Percentiles rank a stretch among this genome's conserved stretches.
phyloP scores from a whole-genome alignment of 2,113 vertebrate genomes.

The Calidris pugnax region DNA sequence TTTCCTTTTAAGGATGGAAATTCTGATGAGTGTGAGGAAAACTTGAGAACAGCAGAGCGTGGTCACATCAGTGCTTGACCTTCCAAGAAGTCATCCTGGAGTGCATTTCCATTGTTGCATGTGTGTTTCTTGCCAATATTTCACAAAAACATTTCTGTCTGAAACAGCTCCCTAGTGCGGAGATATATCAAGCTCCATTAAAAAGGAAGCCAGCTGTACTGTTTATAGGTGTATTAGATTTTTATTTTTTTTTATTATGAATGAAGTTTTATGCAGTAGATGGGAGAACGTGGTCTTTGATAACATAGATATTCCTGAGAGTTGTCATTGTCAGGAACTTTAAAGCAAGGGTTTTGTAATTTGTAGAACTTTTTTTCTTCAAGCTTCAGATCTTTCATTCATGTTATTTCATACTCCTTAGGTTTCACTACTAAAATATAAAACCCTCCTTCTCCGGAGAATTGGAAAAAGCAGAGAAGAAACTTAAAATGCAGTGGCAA shows the following conservation, averaged over 20 bases:
- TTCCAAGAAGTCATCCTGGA: not conserved
- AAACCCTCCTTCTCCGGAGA: not conserved
- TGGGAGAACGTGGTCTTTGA: not conserved
- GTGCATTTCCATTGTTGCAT: not conserved
- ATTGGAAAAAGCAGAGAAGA: not conserved
- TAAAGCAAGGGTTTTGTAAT: not conserved
- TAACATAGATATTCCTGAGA: not conserved
- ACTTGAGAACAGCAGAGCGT: not conserved
- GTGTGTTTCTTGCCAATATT: not conserved
- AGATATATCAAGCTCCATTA: constrained; percentile 29
- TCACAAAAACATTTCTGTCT: not conserved
- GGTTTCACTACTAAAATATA: not conserved
- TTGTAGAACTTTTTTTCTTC: not conserved
- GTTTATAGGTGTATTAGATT: not conserved
- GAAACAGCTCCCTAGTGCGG: not conserved
- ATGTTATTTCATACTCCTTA: not conserved
- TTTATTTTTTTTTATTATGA: not conserved
- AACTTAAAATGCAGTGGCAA: not conserved
- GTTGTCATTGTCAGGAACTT: not conserved
- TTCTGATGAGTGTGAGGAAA: not conserved
- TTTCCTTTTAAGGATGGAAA: not conserved
- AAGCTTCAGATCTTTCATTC: not conserved
- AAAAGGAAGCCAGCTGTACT: constrained; percentile 23
- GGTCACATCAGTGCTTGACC: not conserved
- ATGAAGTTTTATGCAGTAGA: not conserved